Evolutionary conservation across 2,113 vertebrate species (phyloP), one percentile per base, ranked within the genome.

Genomic region (Penelope pileata): DNA sequence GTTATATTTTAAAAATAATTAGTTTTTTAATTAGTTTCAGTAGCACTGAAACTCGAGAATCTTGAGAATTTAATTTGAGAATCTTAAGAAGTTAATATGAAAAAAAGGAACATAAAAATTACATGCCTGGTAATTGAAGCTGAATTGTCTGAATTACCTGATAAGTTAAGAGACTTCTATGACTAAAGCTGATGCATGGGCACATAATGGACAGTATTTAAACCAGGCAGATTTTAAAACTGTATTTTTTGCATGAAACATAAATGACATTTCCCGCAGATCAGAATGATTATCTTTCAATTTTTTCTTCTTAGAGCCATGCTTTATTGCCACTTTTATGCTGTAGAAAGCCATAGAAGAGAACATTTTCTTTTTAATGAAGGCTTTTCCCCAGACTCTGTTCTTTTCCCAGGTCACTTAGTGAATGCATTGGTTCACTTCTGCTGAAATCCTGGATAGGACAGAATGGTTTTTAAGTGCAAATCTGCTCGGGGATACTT

Each of bases 221-320:
- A 93, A 92, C 26, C 63, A 90, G 80, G 43, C 51, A 88, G 50
- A 79, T 86, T 93, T 93, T 77, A 83, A 93, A 42, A 34, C 34
- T 69, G 7, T 53, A 30, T 81, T 91, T 80, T 68, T 83, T 80
- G 38, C 73, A 74, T 84, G 42, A 80, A 56, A 82, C 30, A 12
- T 83, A 94, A 96, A 70, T 93, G 68, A 34, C 32, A 54, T 74
- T 92, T 87, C 84, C 88, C 40, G 59, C 54, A 69, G 92, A 86
- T n/a, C 34, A 64, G 27, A 58, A 36, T 1, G 6, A 78, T 90
- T 86, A 51, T 81, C 21, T 91, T 84, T 42, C 30, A 29, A 24
- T 4, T 6, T 17, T 93, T 91, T 91, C 68, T 78, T 68, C 23
- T 86, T 75, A 88, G 14, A 90, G 17, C 6, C 3, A 3, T 60